Conservation (phyloP, 2,797 vertebrate species). For the Leuciscus waleckii region DNA sequence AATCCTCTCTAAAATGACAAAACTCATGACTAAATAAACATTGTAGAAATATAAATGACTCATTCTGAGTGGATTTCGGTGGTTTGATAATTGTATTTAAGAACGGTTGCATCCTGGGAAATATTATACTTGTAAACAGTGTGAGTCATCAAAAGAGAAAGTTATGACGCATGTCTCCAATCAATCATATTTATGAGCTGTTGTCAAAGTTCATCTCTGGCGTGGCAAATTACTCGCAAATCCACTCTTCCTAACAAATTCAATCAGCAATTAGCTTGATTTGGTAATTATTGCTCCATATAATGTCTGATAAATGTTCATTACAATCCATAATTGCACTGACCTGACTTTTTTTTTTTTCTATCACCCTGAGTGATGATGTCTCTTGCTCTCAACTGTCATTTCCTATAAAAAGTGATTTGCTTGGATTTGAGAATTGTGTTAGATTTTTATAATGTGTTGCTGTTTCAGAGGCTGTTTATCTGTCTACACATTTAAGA, state of each 20-base stretch:
- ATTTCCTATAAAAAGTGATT: conserved; percentile 74
- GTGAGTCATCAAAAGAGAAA: conserved; percentile 47
- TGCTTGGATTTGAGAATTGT: conserved; percentile 59
- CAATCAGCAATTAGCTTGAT: conserved; percentile 78
- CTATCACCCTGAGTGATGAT: conserved; percentile 68
- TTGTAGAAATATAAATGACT: not conserved
- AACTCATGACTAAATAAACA: not conserved
- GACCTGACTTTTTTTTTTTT: conserved; percentile 76
- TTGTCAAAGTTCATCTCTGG: conserved; percentile 71
- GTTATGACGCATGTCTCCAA: conserved; percentile 62
- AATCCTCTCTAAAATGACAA: conserved; percentile 2
- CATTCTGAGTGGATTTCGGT: not conserved
- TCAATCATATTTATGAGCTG: conserved; percentile 74
- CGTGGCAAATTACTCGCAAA: conserved; percentile 68
- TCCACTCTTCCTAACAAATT: conserved; percentile 70
- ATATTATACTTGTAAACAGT: conserved; percentile 4
- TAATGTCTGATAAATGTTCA: conserved; percentile 73
- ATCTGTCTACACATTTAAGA: conserved; percentile 9
- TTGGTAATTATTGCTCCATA: conserved; percentile 75
- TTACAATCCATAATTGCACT: conserved; percentile 81
- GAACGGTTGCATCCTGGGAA: not conserved
- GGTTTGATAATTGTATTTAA: not conserved
- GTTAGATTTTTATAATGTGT: not conserved
- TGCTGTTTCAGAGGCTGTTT: not conserved
- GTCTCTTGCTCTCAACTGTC: conserved; percentile 65